phyloP scores from a whole-genome alignment of 2,113 vertebrate genomes.

The Apteryx mantelli region DNA sequence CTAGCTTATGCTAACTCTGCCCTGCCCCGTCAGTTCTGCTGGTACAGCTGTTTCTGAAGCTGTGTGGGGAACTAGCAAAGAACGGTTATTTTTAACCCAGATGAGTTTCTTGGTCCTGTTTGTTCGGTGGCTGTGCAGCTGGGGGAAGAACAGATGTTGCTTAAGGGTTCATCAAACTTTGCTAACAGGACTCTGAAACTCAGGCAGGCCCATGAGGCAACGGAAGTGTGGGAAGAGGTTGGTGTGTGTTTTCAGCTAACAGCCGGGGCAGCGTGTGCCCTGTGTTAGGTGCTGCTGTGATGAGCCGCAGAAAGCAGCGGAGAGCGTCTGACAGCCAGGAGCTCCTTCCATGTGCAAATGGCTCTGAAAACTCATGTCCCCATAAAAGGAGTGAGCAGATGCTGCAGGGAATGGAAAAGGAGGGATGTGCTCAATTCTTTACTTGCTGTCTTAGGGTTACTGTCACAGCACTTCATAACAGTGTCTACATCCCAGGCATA shows the following conservation, averaged over 20 bases:
- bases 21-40: background rate
- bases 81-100: background rate
- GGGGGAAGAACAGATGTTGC: background rate
- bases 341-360: background rate
- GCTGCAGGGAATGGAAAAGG: background rate
- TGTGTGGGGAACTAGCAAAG: background rate
- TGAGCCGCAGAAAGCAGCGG: background rate
- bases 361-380: background rate
- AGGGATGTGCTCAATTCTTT: background rate
- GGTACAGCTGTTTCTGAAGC: background rate
- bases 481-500: background rate
- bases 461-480: background rate
- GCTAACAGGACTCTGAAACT: background rate
- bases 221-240: background rate
- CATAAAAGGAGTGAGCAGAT: background rate
- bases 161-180: background rate
- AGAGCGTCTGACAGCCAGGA: fast-evolving
- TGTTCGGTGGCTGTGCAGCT: background rate
- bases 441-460: background rate
- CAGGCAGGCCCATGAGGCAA: background rate
- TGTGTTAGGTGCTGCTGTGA: background rate
- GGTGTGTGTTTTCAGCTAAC: background rate
- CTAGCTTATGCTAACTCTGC: fast-evolving
- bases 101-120: background rate
- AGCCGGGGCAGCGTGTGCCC: background rate